A percentile compares a stretch with the other conserved stretches of the same genome.
These are phyloP conservation scores for Chymomyza costata DNA, from an alignment of 1,140 invertebrate species.

Conservation along the genomic window DNA sequence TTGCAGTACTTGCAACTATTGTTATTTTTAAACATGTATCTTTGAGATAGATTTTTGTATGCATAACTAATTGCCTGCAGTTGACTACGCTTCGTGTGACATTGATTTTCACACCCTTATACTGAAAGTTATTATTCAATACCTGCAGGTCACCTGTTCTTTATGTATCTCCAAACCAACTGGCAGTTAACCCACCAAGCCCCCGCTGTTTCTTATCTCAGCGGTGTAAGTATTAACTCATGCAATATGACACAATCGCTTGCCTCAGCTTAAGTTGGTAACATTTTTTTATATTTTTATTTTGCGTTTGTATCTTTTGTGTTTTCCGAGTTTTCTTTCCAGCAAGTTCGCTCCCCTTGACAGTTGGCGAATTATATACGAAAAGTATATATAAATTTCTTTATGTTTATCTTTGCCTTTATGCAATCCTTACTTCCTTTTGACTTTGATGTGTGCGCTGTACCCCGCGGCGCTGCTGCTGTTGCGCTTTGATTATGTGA, in stretches of 20 bases:
- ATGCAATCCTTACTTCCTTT: slow-evolving; percentile 26
- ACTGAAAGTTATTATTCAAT: slow-evolving; percentile 42
- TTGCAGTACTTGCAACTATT: slow-evolving; percentile 44
- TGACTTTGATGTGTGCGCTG: slow-evolving; percentile 39
- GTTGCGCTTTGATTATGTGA: slow-evolving; percentile 38
- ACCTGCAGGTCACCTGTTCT: neutral
- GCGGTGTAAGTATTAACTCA: too few relatives aligned
- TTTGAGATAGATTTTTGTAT: slow-evolving; percentile 8
- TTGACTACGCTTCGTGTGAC: slow-evolving; percentile 21
- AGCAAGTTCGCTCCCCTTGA: too few relatives aligned
- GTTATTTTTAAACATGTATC: slow-evolving; percentile 39
- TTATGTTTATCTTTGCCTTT: slow-evolving; percentile 16
- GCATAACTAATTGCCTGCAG: slow-evolving; percentile 48
- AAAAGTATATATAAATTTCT: too few relatives aligned
- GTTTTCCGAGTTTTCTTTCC: too few relatives aligned
- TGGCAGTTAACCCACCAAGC: slow-evolving; percentile 7
- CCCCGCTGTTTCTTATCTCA: slow-evolving; percentile 15
- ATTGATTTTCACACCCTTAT: too few relatives aligned
- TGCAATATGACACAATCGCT: too few relatives aligned
- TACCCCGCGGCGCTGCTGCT: slow-evolving; percentile 27
- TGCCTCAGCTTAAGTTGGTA: too few relatives aligned
- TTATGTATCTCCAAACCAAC: too few relatives aligned
- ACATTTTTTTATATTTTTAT: too few relatives aligned
- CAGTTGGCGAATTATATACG: too few relatives aligned
- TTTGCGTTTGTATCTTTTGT: too few relatives aligned